Evolutionary conservation across 2,888 invertebrate genomes (phyloP), one percentile per base, ranked within the genome.

Genomic region (Heteromyza rotundicornis): DNA sequence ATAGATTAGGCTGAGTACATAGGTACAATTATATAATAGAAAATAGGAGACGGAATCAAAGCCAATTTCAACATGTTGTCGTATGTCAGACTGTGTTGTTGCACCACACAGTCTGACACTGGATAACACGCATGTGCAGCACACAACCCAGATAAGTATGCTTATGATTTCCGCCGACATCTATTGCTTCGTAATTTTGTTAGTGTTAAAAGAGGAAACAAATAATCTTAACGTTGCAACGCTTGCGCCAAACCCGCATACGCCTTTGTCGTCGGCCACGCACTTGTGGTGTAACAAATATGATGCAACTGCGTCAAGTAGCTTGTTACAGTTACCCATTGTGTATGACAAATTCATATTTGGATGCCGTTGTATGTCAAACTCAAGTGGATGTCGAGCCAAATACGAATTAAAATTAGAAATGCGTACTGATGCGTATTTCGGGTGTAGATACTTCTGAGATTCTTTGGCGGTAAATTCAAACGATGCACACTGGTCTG

Each of bases 351-450:
- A n/a, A n/a, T n/a, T n/a, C n/a, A n/a, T n/a, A n/a, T n/a, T n/a
- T n/a, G n/a, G n/a, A n/a, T 40, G 40, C 40, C n/a, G 40, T 3
- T 40, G 16, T n/a, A 3, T 3, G 12, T 8, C 3, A 40, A n/a
- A n/a, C 68, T 73, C 73, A 72, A 75, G 74, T 75, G 73, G 71
- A 68, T 75, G 69, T 64, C 68, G 67, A 72, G 66, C 5, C n/a
- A n/a, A 10, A 27, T n/a, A n/a, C n/a, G n/a, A 27, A 55, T 58
- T 60, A 47, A 27, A 59, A 57, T 59, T 62, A 36, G 57, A 54
- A 35, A 57, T 57, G 53, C 59, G 59, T 57, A 59, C 57, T 51
- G 27, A 50, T 54, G 57, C 24, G 54, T 61, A 64, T 64, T 59
- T 57, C 50, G 54, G 50, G 27, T 44, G 27, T 24, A 16, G 59